Conservation (phyloP, 2,888 invertebrate species). For the Nomada ferruginata region DNA sequence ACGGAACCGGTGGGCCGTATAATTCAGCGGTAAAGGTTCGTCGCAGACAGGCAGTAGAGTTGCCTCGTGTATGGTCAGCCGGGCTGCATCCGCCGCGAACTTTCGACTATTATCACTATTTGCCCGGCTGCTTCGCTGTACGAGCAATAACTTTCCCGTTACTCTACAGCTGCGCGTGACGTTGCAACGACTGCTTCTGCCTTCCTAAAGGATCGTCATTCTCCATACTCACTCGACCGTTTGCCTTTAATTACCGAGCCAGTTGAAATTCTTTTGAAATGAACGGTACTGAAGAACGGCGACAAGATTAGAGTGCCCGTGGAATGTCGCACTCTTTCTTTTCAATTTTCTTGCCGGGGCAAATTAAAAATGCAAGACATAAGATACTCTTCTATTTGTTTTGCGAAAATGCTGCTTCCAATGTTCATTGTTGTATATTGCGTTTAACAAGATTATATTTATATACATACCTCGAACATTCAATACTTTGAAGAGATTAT, state of each 20-base stretch:
- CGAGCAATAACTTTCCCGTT: conserved; percentile 62
- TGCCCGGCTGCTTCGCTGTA: conserved; percentile 44
- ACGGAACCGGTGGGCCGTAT: conserved; percentile 49
- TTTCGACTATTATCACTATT: conserved; percentile 66
- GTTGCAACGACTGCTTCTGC: conserved; percentile 40
- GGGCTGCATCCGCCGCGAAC: conserved; percentile 49
- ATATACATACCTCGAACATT: too few relatives aligned
- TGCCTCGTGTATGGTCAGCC: conserved; percentile 45
- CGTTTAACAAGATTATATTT: too few relatives aligned
- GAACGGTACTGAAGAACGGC: not conserved
- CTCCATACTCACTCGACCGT: conserved; percentile 20
- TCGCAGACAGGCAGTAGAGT: conserved; percentile 44
- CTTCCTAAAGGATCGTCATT: conserved; percentile 40
- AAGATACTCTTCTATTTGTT: too few relatives aligned
- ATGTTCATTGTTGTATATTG: too few relatives aligned
- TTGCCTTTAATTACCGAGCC: conserved; percentile 44
- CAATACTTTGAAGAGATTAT: too few relatives aligned
- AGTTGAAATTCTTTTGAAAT: not conserved
- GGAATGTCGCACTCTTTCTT: not conserved
- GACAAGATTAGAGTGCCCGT: too few relatives aligned
- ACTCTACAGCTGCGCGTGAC: conserved; percentile 55
- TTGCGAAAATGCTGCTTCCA: too few relatives aligned
- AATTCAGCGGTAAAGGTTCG: conserved; percentile 56
- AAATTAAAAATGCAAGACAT: not conserved
- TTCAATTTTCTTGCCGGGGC: not conserved